These are phyloP conservation scores for Hylaeus anthracinus DNA, from an alignment of 1,140 invertebrate species.

Conservation along the genomic window DNA sequence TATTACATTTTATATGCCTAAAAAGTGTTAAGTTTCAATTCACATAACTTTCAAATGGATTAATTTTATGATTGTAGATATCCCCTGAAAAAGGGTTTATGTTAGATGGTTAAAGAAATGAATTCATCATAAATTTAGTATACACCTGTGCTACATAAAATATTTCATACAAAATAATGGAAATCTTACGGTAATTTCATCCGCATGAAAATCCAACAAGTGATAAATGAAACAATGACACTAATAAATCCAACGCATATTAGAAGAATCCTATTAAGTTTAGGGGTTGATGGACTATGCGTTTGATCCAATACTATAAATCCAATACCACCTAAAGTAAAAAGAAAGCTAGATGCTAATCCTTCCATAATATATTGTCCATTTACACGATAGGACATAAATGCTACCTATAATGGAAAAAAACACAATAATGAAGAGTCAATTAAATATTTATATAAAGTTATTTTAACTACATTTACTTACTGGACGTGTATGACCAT, in stretches of 20 bases:
- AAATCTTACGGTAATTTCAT: slow-evolving; percentile 95
- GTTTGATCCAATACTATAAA: slow-evolving; percentile 98
- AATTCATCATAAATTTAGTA: background rate
- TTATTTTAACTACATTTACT: slow-evolving; percentile 63
- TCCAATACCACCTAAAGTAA: slow-evolving; percentile 96
- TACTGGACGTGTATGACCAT: slow-evolving; percentile 96
- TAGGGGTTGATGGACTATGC: slow-evolving; percentile 94
- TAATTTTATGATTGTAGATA: background rate
- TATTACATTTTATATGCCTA: background rate
- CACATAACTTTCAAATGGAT: background rate
- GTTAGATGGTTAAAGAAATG: background rate
- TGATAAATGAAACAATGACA: slow-evolving; percentile 96
- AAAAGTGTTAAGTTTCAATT: background rate
- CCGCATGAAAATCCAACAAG: slow-evolving; percentile 99
- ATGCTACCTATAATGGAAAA: slow-evolving; percentile 88
- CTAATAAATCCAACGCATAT: slow-evolving; percentile 96
- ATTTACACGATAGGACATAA: slow-evolving; percentile 99
- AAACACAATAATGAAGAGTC: slow-evolving; percentile 17
- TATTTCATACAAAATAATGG: background rate
- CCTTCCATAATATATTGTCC: slow-evolving; percentile 99
- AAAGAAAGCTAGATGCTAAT: slow-evolving; percentile 97
- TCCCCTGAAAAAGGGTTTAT: background rate
- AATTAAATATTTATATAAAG: background rate
- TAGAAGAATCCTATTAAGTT: slow-evolving; percentile 94
- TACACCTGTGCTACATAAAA: background rate